These are phyloP conservation scores for Percopsis omiscomaycus DNA, from an alignment of 2,797 vertebrate genomes.

Conservation along the genomic window DNA sequence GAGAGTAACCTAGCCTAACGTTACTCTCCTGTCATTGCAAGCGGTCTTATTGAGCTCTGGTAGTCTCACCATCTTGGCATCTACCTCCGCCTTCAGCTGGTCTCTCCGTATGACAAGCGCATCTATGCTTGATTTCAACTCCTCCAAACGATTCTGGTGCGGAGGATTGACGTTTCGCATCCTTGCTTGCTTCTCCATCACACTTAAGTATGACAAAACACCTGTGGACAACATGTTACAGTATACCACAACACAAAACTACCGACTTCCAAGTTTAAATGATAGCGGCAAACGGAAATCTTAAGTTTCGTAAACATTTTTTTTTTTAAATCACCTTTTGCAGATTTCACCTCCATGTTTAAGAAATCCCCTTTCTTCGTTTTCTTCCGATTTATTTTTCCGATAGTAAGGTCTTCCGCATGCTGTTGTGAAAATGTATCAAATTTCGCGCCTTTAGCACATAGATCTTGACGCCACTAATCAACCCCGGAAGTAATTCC, in stretches of 20 bases:
- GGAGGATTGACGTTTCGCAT: conserved; percentile 25
- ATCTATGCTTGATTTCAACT: conserved; percentile 56
- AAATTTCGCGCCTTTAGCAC: conserved; percentile 53
- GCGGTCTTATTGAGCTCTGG: neutral
- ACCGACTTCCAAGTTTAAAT: no score
- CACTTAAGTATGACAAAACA: conserved; percentile 76
- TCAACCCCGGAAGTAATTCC: conserved; percentile 62
- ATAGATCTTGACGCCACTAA: neutral
- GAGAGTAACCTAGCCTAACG: no score
- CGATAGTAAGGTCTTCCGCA: no score
- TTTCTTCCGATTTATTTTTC: neutral
- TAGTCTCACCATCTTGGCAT: conserved; percentile 65
- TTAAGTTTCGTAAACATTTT: no score
- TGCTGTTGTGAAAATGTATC: conserved; percentile 1
- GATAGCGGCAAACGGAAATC: no score
- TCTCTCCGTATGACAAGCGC: conserved; percentile 74
- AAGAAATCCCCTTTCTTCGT: fast-evolving
- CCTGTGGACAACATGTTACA: conserved; percentile 56
- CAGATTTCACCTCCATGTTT: conserved; percentile 40
- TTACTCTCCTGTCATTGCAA: neutral
- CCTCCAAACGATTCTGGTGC: conserved; percentile 44
- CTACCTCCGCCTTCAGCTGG: conserved; percentile 69
- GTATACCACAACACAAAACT: neutral
- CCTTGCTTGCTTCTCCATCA: conserved; percentile 67
- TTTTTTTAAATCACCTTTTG: conserved; percentile 50